These are phyloP conservation scores for Ascaphus truei DNA, from an alignment of 2,113 vertebrate genomes.

Conservation along the genomic window DNA sequence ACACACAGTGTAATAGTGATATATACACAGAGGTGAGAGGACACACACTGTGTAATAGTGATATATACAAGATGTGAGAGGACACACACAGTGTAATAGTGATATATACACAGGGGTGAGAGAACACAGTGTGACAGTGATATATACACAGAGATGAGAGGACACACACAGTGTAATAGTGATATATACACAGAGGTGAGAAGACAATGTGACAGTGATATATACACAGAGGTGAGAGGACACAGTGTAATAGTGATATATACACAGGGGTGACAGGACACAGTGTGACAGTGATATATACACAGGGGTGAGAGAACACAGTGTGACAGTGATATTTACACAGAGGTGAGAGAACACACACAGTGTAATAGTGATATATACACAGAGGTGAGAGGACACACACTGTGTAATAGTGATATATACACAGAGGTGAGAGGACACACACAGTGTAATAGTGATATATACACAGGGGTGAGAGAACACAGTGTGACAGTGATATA, in stretches of 20 bases:
- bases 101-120: slow-evolving; percentile 57
- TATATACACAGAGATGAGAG: slow-evolving; percentile 57
- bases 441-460: neutral
- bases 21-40: slow-evolving; percentile 58
- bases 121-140: neutral
- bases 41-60: too few relatives aligned
- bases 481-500: neutral
- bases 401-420: neutral
- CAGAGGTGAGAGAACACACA: slow-evolving; percentile 46
- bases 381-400: slow-evolving; percentile 52
- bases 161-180: neutral
- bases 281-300: slow-evolving; percentile 20
- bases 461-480: slow-evolving; percentile 56
- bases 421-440: slow-evolving; percentile 56
- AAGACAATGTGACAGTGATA: too few relatives aligned
- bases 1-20: neutral
- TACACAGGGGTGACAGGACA: slow-evolving; percentile 51
- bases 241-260: neutral
- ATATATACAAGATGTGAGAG: too few relatives aligned
- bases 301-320: slow-evolving; percentile 51
- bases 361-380: slow-evolving; percentile 21
- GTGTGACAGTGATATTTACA: slow-evolving; percentile 38
- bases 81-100: neutral
- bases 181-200: slow-evolving; percentile 57
- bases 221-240: neutral